Evolutionary conservation across 2,888 invertebrate species (phyloP), one percentile per base, ranked within the genome.

Genomic region (Heliconius erato): DNA sequence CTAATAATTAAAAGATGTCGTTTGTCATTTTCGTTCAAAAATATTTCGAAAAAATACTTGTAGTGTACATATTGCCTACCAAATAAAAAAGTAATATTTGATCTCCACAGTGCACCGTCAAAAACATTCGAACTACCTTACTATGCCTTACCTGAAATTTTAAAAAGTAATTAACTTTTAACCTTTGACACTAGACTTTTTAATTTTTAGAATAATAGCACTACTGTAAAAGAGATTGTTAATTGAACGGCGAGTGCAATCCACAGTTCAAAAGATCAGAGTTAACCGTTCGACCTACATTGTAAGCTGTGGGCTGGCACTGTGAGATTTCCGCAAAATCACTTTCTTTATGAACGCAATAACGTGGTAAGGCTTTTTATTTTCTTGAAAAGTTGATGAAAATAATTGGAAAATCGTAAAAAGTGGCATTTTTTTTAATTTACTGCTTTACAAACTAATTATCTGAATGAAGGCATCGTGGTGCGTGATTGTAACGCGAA

Each of bases 271-370:
- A 77, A 81, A 81, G 71, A 77, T 81, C 77, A 44, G 77, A 81
- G 44, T 32, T 69, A 54, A 81, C 63, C 81, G 69, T 71, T 80
- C 78, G 82, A 83, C 80, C 82, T 80, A 80, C 72, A 80, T 83
- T 80, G 77, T 83, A 65, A 76, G 59, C 44, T 59, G 35, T 74
- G 71, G 77, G 14, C 69, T 72, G 72, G 76, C 72, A 67, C 49
- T 71, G 26, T 68, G 67, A 40, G 77, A 63, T 63, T 63, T 26
- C 63, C 63, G 59, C 35, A 76, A 63, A 81, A 77, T 81, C 81
- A 65, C 71, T 71, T 77, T 11, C 40, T 59, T 68, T 59, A 59
- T 28, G 3, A 77, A 68, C 68, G 63, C 68, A 40, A 32, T 67
- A 80, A 59, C 49, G n/a, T 35, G 28, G 35, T 76, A 35, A 23